Evolutionary conservation across 2,888 invertebrate species (phyloP), one percentile per base, ranked within the genome.

Genomic region (Temnothorax unifasciatus): DNA sequence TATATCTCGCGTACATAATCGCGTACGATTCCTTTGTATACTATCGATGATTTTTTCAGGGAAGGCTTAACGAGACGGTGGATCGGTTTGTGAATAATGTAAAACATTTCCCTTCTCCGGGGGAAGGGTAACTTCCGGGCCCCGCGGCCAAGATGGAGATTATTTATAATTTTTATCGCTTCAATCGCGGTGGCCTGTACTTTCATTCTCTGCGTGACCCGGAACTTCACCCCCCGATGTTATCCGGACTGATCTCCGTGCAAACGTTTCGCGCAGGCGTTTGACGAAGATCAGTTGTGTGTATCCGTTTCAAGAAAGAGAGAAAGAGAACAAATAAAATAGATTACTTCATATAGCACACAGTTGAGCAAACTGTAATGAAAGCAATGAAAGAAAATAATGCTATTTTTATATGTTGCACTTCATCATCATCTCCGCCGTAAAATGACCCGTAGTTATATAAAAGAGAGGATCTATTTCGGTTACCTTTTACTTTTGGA

Each of bases 361-460:
- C 89, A 89, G 87, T 90, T 88, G 83, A 85, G 85, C 84, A 89
- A 89, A 87, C 89, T 90, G 88, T 90, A 89, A 90, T 85, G 84
- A 90, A 90, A 90, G 90, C 90, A 90, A 90, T 88, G 90, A 90
- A 90, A 90, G 90, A 90, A 90, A 88, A 89, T 87, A 87, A 90
- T 86, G 90, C 90, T 90, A 90, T 90, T 90, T 90, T 90, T 90
- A 90, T 90, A 90, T 90, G 90, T 90, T 90, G 89, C 90, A 86
- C 82, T 86, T 81, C 81, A 84, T 86, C 84, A 88, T 90, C 88
- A 86, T 90, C 73, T 57, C 90, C 86, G 89, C 89, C 86, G 82
- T 87, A 89, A 86, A 89, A 86, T 86, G 83, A 90, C 87, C 90
- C 85, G 89, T 88, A 90, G 87, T 86, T 89, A 63, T 88, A 86